Percentiles rank a stretch among this genome's conserved stretches.
These are phyloP conservation scores for Cacoxenus indagator DNA, from an alignment of 2,888 invertebrate species.

Conservation along the genomic window DNA sequence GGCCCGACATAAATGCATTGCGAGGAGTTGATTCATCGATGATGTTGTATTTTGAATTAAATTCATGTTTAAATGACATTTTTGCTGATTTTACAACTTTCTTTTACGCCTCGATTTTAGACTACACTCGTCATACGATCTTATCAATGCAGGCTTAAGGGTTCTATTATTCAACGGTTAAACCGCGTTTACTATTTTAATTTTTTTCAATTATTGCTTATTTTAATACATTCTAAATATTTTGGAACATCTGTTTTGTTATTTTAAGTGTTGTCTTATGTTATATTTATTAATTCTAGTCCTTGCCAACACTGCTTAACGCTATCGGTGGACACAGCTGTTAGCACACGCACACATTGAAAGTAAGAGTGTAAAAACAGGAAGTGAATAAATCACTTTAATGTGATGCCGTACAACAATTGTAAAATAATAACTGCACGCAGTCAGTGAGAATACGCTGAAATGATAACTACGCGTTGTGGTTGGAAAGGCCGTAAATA, in stretches of 20 bases:
- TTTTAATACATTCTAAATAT: too few species aligned
- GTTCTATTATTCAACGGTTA: too few species aligned
- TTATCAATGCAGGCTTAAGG: too few species aligned
- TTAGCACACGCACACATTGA: background rate
- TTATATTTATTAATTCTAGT: too few species aligned
- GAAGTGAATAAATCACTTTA: background rate
- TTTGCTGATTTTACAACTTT: background rate
- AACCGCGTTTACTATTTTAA: too few species aligned
- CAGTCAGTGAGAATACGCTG: background rate
- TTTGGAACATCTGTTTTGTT: too few species aligned
- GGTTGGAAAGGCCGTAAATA: background rate
- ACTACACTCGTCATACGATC: too few species aligned
- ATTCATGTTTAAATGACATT: conserved; percentile 51
- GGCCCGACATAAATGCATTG: conserved; percentile 75
- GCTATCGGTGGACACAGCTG: background rate
- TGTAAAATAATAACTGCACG: background rate
- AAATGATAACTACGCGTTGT: conserved; percentile 6
- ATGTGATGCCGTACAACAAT: background rate
- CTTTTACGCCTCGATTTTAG: too few species aligned
- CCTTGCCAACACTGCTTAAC: too few species aligned
- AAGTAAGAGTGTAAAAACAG: background rate
- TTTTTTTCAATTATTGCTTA: too few species aligned
- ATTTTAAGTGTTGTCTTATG: too few species aligned
- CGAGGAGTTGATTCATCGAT: conserved; percentile 74
- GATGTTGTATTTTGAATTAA: conserved; percentile 70